Evolutionary conservation across 92 coral and sea anemone genomes (phyloP).

Genomic region (Zoanthus sociatus): DNA sequence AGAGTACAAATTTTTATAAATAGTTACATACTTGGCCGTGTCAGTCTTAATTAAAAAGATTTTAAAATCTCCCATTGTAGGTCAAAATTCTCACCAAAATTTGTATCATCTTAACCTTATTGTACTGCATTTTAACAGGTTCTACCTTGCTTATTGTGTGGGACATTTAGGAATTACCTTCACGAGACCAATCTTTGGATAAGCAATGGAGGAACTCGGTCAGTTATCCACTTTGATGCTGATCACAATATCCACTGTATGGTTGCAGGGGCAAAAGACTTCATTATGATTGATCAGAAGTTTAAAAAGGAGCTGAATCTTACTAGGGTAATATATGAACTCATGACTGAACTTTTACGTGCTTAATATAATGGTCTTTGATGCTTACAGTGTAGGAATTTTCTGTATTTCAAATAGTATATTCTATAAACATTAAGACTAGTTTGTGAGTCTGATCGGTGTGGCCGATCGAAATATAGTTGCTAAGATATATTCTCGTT

Average conservation of each 20-base stretch:
- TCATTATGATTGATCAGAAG: constrained; percentile 87
- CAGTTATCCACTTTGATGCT: constrained; percentile 97
- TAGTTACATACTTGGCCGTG: too few relatives aligned
- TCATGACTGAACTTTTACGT: too few relatives aligned
- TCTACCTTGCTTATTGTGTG: constrained; percentile 86
- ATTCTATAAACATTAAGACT: too few relatives aligned
- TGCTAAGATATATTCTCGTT: too few relatives aligned
- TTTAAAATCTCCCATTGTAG: too few relatives aligned
- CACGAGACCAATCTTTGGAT: constrained; percentile 99
- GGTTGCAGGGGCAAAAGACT: constrained; percentile 92
- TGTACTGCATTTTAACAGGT: constrained; percentile 52
- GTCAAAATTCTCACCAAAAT: too few relatives aligned
- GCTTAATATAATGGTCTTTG: not conserved
- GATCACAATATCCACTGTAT: constrained; percentile 97
- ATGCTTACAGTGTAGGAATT: not conserved
- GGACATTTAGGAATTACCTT: constrained; percentile 88
- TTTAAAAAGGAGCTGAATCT: constrained; percentile 67
- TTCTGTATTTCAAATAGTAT: not conserved
- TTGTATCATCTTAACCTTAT: not conserved
- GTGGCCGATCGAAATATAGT: too few relatives aligned
- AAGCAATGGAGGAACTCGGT: constrained; percentile 98
- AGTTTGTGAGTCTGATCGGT: too few relatives aligned
- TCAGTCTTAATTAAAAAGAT: too few relatives aligned
- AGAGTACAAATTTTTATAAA: too few relatives aligned
- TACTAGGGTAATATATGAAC: constrained; percentile 58